These are phyloP conservation scores for Drosophila subquinaria DNA, from an alignment of 2,888 invertebrate genomes.

Conservation along the genomic window DNA sequence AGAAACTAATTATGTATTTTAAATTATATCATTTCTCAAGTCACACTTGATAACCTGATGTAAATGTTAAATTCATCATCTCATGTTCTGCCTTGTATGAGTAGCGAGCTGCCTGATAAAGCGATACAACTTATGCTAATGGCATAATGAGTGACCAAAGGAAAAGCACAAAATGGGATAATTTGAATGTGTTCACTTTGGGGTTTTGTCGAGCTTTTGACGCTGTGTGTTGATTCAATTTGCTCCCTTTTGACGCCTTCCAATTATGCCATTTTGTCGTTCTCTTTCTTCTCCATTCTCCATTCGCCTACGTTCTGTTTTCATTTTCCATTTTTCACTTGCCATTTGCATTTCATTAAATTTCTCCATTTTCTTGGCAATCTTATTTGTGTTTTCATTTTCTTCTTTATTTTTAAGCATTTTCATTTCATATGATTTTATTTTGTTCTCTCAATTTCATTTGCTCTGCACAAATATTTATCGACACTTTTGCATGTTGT, in stretches of 20 bases:
- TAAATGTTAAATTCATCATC: background rate
- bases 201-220: slow-evolving; percentile 19
- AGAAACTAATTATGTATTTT: too few species aligned
- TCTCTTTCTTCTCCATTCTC: background rate
- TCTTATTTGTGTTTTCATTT: slow-evolving; percentile 21
- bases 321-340: background rate
- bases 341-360: slow-evolving; percentile 60
- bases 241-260: slow-evolving; percentile 58
- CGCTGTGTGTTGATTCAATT: slow-evolving; percentile 51
- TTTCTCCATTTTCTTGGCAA: slow-evolving; percentile 10
- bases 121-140: slow-evolving; percentile 40
- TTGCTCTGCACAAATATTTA: slow-evolving; percentile 66
- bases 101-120: slow-evolving; percentile 11
- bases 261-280: slow-evolving; percentile 56
- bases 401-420: slow-evolving; percentile 15
- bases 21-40: too few species aligned
- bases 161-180: background rate
- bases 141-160: slow-evolving; percentile 34
- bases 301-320: background rate
- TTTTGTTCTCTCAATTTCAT: slow-evolving; percentile 53
- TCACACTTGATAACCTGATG: too few species aligned
- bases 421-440: slow-evolving; percentile 47
- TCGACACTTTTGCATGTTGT: slow-evolving; percentile 53
- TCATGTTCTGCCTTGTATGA: background rate
- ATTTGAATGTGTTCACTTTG: slow-evolving; percentile 18